Percentiles rank a stretch among this genome's conserved stretches.
Conservation (phyloP, 2,797 vertebrate species). For the Meriones psammophilus region DNA sequence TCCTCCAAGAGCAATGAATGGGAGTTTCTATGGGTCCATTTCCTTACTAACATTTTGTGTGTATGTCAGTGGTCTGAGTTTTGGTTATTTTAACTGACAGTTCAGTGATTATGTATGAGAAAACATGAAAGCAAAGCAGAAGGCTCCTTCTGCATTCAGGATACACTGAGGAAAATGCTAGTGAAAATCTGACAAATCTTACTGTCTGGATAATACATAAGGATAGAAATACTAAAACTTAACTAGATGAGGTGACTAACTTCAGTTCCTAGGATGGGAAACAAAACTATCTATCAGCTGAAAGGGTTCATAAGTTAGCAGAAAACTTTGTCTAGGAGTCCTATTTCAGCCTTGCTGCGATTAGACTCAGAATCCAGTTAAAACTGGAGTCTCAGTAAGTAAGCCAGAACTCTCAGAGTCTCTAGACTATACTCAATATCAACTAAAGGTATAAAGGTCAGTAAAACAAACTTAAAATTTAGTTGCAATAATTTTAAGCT, state of each 20-base stretch:
- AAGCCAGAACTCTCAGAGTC: neutral
- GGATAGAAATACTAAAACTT: neutral
- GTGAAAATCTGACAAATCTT: neutral
- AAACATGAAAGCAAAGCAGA: neutral
- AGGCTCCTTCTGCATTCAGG: neutral
- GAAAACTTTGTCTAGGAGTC: neutral
- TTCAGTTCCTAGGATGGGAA: neutral
- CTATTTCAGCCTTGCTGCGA: neutral
- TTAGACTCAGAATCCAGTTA: neutral
- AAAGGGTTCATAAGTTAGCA: neutral
- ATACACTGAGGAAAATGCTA: neutral
- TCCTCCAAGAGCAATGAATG: neutral
- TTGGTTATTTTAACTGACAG: neutral
- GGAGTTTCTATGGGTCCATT: neutral
- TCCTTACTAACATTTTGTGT: neutral
- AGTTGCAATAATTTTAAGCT: neutral
- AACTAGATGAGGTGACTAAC: neutral
- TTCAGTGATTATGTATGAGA: neutral
- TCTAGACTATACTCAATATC: neutral
- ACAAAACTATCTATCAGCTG: neutral
- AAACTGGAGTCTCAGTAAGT: neutral
- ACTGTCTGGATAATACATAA: neutral
- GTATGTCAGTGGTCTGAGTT: neutral
- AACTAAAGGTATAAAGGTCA: neutral
- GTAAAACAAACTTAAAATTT: neutral